Percentiles rank a stretch among this genome's conserved stretches.
Evolutionary conservation across 2,888 invertebrate species (phyloP).

Genomic region (Aromia moschata): DNA sequence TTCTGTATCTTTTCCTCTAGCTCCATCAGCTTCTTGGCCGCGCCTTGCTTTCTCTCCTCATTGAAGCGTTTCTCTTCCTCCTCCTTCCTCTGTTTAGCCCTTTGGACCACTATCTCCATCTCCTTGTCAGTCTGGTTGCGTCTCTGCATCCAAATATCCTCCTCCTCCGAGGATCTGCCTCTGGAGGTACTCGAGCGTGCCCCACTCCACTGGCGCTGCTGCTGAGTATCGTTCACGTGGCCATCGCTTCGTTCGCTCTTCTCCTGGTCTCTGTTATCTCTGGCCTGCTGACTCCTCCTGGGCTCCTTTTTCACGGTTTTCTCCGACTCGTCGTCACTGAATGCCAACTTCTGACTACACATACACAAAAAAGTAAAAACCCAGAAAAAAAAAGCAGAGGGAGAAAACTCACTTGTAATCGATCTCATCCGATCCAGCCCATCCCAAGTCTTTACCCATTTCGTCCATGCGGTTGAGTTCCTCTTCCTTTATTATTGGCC

Average conservation of each 20-base stretch:
- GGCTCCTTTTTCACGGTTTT: constrained; percentile 42
- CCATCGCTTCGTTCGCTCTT: constrained; percentile 32
- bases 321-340: constrained; percentile 87
- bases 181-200: constrained; percentile 47
- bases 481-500: constrained; percentile 92
- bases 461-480: constrained; percentile 93
- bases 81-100: constrained; percentile 85
- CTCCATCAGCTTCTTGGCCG: constrained; percentile 74
- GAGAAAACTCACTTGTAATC: constrained; percentile 80
- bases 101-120: constrained; percentile 81
- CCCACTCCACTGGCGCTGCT: constrained; percentile 48
- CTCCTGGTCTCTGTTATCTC: constrained; percentile 34
- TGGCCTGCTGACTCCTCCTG: constrained; percentile 42
- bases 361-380: constrained; percentile 16
- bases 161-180: constrained; percentile 59
- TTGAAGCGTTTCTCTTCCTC: constrained; percentile 85
- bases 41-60: constrained; percentile 68
- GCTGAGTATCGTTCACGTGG: constrained; percentile 31
- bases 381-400: constrained; percentile 8
- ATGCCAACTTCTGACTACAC: constrained; percentile 85
- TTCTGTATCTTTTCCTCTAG: constrained; percentile 72
- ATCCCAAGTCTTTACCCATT: constrained; percentile 87
- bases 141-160: constrained; percentile 39
- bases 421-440: constrained; percentile 93
- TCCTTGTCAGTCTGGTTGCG: constrained; percentile 65